Evolutionary conservation across 2,888 invertebrate genomes (phyloP).

Genomic region (Euproctis similis): DNA sequence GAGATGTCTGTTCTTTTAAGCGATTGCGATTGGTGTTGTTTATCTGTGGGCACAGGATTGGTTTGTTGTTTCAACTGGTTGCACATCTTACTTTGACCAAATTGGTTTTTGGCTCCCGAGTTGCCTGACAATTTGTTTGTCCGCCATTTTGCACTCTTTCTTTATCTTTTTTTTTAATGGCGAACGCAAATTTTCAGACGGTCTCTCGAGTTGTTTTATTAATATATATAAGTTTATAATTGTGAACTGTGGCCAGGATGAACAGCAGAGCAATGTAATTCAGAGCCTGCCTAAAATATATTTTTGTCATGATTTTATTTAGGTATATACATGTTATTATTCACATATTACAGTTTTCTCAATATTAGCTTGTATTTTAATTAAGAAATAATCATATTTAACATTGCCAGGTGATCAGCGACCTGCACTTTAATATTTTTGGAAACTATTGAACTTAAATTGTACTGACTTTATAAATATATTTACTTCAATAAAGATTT

Average conservation of each 20-base stretch:
- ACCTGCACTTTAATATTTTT: slow-evolving; percentile 78
- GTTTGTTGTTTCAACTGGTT: slow-evolving; percentile 54
- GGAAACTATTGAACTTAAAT: slow-evolving; percentile 78
- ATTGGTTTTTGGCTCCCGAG: slow-evolving; percentile 55
- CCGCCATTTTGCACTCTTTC: slow-evolving; percentile 45
- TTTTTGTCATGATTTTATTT: slow-evolving; percentile 77
- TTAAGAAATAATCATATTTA: slow-evolving; percentile 78
- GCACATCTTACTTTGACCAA: slow-evolving; percentile 71
- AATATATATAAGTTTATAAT: slow-evolving; percentile 68
- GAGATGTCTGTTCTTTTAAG: slow-evolving; percentile 28
- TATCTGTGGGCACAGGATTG: slow-evolving; percentile 44
- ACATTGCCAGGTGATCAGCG: slow-evolving; percentile 77
- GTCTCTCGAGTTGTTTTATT: slow-evolving; percentile 55
- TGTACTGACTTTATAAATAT: slow-evolving; percentile 78
- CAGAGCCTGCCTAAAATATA: slow-evolving; percentile 76
- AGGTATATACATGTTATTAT: slow-evolving; percentile 76
- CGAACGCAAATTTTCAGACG: slow-evolving; percentile 55
- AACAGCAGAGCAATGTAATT: slow-evolving; percentile 71
- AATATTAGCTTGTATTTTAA: slow-evolving; percentile 78
- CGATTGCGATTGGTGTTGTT: slow-evolving; percentile 27
- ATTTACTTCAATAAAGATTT: slow-evolving; percentile 78
- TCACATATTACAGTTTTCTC: slow-evolving; percentile 77
- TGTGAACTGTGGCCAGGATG: slow-evolving; percentile 72
- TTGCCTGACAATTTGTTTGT: slow-evolving; percentile 55
- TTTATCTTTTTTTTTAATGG: slow-evolving; percentile 37